These are phyloP conservation scores for Moxostoma hubbsi DNA, from an alignment of 2,797 vertebrate genomes.

Conservation along the genomic window DNA sequence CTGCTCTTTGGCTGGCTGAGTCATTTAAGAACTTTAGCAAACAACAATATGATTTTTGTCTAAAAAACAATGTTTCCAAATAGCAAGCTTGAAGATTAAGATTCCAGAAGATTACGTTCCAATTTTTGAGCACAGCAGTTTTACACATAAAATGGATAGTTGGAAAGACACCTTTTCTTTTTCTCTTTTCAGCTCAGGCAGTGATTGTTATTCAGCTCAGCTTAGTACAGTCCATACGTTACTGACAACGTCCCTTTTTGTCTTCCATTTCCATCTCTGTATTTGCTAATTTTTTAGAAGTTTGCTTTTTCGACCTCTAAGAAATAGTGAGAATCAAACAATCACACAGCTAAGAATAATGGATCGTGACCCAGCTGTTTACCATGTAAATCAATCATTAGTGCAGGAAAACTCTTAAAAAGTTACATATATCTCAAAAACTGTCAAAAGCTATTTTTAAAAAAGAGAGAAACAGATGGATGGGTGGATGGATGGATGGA, in stretches of 20 bases:
- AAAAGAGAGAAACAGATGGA: no score
- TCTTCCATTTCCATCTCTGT: constrained; percentile 26
- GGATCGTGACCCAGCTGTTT: constrained; percentile 61
- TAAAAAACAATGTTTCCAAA: constrained; percentile 14
- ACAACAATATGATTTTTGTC: background rate
- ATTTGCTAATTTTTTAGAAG: constrained; percentile 41
- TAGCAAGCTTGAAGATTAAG: constrained; percentile 26
- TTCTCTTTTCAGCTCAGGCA: constrained; percentile 25
- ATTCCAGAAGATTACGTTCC: constrained; percentile 7
- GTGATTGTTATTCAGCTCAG: constrained; percentile 31
- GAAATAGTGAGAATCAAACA: constrained; percentile 53
- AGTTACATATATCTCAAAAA: no score
- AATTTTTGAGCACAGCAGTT: constrained; percentile 14
- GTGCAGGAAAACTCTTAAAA: background rate
- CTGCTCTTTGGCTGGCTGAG: background rate
- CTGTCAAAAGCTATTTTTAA: no score
- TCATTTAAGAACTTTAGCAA: constrained; percentile 3
- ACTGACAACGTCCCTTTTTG: constrained; percentile 12
- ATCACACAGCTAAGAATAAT: constrained; percentile 59
- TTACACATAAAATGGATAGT: background rate
- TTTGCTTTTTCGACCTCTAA: constrained; percentile 58
- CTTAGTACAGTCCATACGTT: constrained; percentile 21
- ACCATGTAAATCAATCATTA: constrained; percentile 70
- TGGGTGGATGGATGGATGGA: background rate
- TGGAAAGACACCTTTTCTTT: background rate